A percentile compares a stretch with the other conserved stretches of the same genome.
Conservation (phyloP, 2,797 vertebrate genomes). For the Oreochromis mossambicus region DNA sequence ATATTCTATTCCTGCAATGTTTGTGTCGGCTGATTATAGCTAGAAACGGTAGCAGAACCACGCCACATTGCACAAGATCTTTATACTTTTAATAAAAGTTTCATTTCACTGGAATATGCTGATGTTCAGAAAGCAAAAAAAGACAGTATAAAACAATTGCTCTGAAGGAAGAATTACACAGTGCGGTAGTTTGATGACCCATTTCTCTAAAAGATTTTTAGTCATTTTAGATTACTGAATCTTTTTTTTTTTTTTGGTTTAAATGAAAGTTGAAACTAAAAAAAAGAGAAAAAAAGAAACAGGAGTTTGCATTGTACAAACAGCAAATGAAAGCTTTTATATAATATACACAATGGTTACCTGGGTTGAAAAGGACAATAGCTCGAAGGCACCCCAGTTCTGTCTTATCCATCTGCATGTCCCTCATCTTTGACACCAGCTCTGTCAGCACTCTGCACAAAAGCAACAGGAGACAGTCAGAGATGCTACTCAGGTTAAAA, state of each 20-base stretch:
- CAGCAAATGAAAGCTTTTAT: neutral
- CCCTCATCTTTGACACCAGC: conserved; percentile 96
- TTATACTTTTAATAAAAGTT: neutral
- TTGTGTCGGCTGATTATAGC: neutral
- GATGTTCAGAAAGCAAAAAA: neutral
- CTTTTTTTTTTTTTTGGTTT: neutral
- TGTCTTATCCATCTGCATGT: conserved; percentile 99
- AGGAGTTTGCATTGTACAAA: neutral
- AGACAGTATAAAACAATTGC: neutral
- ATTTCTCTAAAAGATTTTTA: neutral
- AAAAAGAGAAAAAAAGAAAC: neutral
- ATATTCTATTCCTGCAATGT: neutral
- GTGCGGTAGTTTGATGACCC: neutral
- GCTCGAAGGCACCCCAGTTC: conserved; percentile 95
- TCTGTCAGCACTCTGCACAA: conserved; percentile 90
- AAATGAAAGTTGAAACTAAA: neutral
- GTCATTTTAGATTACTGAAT: neutral
- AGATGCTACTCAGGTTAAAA: neutral
- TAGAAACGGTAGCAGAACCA: neutral
- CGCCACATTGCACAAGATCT: neutral
- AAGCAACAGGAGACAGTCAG: neutral
- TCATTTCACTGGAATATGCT: neutral
- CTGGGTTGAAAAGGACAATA: conserved; percentile 96
- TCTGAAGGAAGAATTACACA: neutral
- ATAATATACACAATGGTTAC: conserved; percentile 56